Percentiles rank a stretch among this genome's conserved stretches.
Conservation (phyloP, 2,797 vertebrate species). For the Podargus strigoides region DNA sequence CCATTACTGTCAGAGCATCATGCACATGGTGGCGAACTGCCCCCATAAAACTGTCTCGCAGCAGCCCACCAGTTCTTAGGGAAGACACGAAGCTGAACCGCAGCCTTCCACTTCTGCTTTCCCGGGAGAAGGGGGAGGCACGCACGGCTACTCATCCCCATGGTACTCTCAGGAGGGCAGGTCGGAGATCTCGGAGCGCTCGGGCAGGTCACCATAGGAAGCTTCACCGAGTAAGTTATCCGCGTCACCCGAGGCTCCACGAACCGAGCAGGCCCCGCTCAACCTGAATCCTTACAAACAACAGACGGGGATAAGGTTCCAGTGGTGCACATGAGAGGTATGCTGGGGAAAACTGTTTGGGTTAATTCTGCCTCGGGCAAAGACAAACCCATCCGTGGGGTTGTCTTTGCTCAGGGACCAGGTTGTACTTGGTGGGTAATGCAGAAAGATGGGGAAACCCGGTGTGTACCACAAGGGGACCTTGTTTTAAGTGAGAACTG, state of each 20-base stretch:
- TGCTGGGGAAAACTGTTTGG: too few species aligned
- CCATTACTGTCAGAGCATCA: slow-evolving; percentile 86
- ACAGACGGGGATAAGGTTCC: too few species aligned
- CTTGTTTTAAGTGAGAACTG: too few species aligned
- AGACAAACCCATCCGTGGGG: too few species aligned
- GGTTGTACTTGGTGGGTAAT: too few species aligned
- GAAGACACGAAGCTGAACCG: slow-evolving; percentile 79
- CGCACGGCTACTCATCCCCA: slow-evolving; percentile 61
- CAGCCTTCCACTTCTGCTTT: slow-evolving; percentile 75
- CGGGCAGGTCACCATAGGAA: slow-evolving; percentile 76
- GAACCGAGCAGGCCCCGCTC: slow-evolving; percentile 79
- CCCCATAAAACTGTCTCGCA: slow-evolving; percentile 77
- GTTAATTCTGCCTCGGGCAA: too few species aligned
- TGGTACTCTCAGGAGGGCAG: slow-evolving; percentile 73
- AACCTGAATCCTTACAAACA: too few species aligned
- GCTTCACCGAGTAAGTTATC: slow-evolving; percentile 73
- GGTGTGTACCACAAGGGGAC: too few species aligned
- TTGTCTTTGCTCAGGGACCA: too few species aligned
- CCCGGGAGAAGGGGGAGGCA: slow-evolving; percentile 71
- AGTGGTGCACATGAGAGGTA: too few species aligned
- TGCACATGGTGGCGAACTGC: slow-evolving; percentile 85
- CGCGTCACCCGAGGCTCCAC: slow-evolving; percentile 71
- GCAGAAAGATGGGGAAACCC: too few species aligned
- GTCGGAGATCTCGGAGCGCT: slow-evolving; percentile 67
- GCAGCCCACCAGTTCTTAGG: slow-evolving; percentile 77